Evolutionary conservation across 2,113 vertebrate genomes (phyloP).

Genomic region (Bujurquina vittata): DNA sequence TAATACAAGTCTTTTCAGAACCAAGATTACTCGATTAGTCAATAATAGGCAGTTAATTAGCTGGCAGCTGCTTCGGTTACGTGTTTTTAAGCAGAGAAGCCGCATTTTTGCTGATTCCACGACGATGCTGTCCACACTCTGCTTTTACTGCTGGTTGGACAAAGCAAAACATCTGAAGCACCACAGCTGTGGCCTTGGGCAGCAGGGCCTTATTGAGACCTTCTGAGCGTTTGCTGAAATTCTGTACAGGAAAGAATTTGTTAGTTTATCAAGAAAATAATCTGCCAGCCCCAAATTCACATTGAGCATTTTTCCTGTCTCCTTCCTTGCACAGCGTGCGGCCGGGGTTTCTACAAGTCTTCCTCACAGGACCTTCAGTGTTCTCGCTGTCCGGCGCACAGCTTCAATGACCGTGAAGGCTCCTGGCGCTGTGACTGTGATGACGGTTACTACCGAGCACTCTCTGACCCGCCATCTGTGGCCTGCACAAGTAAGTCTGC

Average conservation of each 20-base stretch:
- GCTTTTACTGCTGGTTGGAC: not conserved
- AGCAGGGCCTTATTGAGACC: not conserved
- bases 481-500: slow-evolving; percentile 94
- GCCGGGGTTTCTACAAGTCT: slow-evolving; percentile 97
- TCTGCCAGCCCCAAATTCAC: not conserved
- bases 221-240: not conserved
- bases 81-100: not conserved
- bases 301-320: not conserved
- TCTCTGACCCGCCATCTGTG: slow-evolving; percentile 90
- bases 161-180: not conserved
- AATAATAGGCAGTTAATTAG: not conserved
- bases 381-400: slow-evolving; percentile 94
- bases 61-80: not conserved
- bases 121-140: not conserved
- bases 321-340: slow-evolving; percentile 84
- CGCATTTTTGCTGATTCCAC: not conserved
- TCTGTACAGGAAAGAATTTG: not conserved
- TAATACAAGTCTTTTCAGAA: no score
- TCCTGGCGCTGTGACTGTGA: slow-evolving; percentile 96
- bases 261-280: not conserved
- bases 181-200: not conserved
- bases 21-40: no score
- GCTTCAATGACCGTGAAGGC: slow-evolving; percentile 94
- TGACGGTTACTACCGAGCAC: slow-evolving; percentile 95
- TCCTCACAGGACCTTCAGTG: slow-evolving; percentile 99